These are phyloP conservation scores for Agonopterix heracliana DNA, from an alignment of 2,888 invertebrate genomes.

Conservation along the genomic window DNA sequence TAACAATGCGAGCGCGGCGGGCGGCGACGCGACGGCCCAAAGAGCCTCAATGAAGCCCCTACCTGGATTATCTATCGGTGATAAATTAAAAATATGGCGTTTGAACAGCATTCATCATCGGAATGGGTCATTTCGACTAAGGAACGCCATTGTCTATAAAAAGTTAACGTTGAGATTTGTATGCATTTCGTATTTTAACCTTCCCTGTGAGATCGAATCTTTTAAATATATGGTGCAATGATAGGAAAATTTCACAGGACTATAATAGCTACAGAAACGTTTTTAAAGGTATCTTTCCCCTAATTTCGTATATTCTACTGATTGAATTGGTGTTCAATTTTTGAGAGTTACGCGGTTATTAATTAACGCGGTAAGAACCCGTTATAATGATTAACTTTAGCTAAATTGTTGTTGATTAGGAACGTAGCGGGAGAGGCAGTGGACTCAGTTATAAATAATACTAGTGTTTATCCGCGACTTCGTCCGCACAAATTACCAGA, in stretches of 20 bases:
- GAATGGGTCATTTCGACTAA: conserved; percentile 46
- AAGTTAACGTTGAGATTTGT: conserved; percentile 25
- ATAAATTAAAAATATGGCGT: conserved; percentile 75
- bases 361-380: no score
- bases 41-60: conserved; percentile 62
- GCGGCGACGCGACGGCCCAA: conserved; percentile 40
- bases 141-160: conserved; percentile 36
- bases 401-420: no score
- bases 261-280: no score
- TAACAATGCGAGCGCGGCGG: conserved; percentile 48
- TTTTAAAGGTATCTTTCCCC: no score
- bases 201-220: neutral
- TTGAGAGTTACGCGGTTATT: no score
- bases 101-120: conserved; percentile 65
- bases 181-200: conserved; percentile 13
- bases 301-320: no score
- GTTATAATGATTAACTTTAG: no score
- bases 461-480: no score
- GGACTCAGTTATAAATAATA: no score
- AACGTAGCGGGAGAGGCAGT: no score
- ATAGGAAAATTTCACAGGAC: neutral
- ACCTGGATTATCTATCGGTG: conserved; percentile 68
- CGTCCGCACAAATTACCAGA: no score
- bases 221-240: neutral
- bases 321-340: no score